Conservation (phyloP, 2,113 vertebrate species). For the Girardinichthys multiradiatus region DNA sequence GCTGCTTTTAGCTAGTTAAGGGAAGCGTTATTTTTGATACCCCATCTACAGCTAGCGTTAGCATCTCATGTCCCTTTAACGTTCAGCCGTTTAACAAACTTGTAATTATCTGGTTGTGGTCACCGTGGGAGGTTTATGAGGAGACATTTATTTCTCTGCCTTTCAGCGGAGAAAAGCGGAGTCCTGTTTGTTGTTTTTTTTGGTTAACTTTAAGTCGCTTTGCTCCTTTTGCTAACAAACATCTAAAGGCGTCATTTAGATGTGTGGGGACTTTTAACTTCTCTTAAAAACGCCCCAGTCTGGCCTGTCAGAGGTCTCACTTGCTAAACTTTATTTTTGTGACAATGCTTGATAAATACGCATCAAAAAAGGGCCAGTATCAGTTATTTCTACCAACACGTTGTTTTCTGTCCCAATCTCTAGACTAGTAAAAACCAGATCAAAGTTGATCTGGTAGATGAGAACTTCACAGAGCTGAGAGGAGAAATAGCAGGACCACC, state of each 20-base stretch:
- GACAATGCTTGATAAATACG: neutral
- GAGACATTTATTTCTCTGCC: neutral
- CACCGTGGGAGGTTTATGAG: neutral
- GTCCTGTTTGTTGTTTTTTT: constrained; percentile 4
- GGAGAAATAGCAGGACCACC: constrained; percentile 99
- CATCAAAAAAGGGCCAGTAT: constrained; percentile 11
- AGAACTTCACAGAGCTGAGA: constrained; percentile 99
- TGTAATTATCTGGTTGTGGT: neutral
- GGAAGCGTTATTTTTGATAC: constrained; percentile 37
- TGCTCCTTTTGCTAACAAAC: neutral
- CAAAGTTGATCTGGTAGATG: constrained; percentile 99
- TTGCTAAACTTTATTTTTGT: too few species aligned
- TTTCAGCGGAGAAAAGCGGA: neutral
- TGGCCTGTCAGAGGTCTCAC: too few species aligned
- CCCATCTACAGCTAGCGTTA: constrained; percentile 59
- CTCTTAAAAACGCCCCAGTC: neutral
- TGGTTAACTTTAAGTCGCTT: constrained; percentile 36
- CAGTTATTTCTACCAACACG: neutral
- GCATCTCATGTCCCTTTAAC: constrained; percentile 33
- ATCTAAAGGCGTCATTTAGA: neutral
- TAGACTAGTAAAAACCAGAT: constrained; percentile 99
- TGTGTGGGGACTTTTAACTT: neutral
- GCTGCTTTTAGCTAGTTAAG: constrained; percentile 13
- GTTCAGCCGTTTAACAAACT: neutral
- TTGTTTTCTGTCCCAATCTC: constrained; percentile 66